Base-by-base conservation (phyloP, 2,113 vertebrate genomes). In the Crocuta crocuta region DNA sequence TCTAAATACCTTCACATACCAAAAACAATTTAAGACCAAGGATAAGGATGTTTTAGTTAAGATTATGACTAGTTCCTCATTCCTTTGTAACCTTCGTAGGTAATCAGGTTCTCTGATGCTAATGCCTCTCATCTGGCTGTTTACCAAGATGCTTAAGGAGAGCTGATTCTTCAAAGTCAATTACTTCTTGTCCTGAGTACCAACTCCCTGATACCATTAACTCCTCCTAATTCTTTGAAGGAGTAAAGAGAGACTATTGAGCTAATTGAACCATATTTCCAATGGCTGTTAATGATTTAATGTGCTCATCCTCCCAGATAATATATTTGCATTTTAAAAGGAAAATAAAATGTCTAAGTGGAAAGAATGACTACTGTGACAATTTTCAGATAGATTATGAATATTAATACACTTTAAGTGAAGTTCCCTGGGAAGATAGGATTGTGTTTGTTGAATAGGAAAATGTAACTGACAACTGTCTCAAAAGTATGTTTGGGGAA, bases 251-350 rank as follows among this genome's bases (percentile, higher is more conserved):
- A 90, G 85, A 85, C 50, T 73, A 71, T n/a, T 71, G 87, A 94
- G 43, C 70, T 97, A 95, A 97, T 71, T 96, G 53, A 95, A 81
- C n/a, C 81, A 94, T 66, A 92, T 93, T 61, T 97, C 35, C 91
- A 95, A 66, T 74, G 81, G 85, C 13, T 92, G 35, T 66, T 89
- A 94, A 91, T 91, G 85, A 96, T 48, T 97, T 95, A 94, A 97
- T 91, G n/a, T 19, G 39, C 7, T 88, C 61, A 93, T 95, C 74
- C 66, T 95, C 50, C n/a, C 71, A 97, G n/a, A 91, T 95, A 97
- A 91, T 84, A 94, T 86, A 90, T 91, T 97, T 95, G 53, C 45
- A 85, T 96, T 97, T 97, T 97, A 98, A 95, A 7, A 94, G 76
- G 91, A 95, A 97, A 98, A 97, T 85, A 61, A 94, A 97, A 85